phyloP scores from a whole-genome alignment of 2,113 vertebrate genomes.

The Orycteropus afer region DNA sequence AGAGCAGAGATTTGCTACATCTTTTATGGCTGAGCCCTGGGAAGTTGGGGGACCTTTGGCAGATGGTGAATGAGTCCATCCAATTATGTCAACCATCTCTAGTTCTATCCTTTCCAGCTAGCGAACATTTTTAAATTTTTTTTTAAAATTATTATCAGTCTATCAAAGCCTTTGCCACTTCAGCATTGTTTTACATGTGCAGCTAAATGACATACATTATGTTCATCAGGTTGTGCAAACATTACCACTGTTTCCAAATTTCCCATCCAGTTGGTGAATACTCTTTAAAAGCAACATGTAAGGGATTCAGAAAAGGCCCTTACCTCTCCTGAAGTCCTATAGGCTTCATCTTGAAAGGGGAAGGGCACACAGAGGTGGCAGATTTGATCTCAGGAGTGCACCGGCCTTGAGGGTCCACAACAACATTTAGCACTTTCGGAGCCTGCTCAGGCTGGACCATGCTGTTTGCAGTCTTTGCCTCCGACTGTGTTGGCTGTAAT shows the following conservation, averaged over 20 bases:
- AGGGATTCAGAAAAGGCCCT: not conserved
- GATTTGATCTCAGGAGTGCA: slow-evolving; percentile 89
- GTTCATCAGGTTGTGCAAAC: not conserved
- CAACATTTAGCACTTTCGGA: slow-evolving; percentile 86
- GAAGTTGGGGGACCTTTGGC: not conserved
- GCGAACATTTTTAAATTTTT: not conserved
- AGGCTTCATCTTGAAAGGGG: slow-evolving; percentile 98
- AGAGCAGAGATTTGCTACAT: not conserved
- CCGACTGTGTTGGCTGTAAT: slow-evolving; percentile 84
- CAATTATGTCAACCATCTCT: not conserved
- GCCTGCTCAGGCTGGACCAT: slow-evolving; percentile 93
- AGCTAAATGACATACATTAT: not conserved
- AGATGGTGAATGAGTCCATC: not conserved
- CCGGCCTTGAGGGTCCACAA: slow-evolving; percentile 86
- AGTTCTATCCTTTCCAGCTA: not conserved
- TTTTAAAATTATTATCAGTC: no score
- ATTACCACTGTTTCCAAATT: not conserved
- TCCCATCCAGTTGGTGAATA: not conserved
- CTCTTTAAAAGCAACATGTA: not conserved
- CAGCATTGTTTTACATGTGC: not conserved
- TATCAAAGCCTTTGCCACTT: no score
- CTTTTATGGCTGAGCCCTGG: not conserved
- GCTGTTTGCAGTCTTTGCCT: slow-evolving; percentile 88
- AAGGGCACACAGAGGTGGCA: slow-evolving; percentile 88
- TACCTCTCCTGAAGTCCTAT: slow-evolving; percentile 96